These are phyloP conservation scores for Tenthredo distinguenda DNA, from an alignment of 2,888 invertebrate species.

Conservation along the genomic window DNA sequence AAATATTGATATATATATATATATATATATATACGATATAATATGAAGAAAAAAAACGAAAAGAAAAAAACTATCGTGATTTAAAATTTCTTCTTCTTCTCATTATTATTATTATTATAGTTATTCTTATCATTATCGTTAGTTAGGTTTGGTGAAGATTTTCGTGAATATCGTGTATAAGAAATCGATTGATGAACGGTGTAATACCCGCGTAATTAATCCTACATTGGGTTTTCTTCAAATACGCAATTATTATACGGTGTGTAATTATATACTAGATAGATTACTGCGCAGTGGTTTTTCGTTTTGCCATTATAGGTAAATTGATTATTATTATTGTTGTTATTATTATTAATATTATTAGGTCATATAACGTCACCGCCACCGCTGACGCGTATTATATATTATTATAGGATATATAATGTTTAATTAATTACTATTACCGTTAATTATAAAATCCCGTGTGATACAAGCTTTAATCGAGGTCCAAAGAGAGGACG, in stretches of 20 bases:
- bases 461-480: conserved; percentile 55
- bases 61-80: neutral
- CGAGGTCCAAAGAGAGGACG: conserved; percentile 45
- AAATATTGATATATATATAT: no score
- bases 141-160: neutral
- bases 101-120: conserved; percentile 3
- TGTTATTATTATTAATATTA: neutral
- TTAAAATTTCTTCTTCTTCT: neutral
- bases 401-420: conserved; percentile 52
- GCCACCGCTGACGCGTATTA: conserved; percentile 17
- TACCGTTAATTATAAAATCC: conserved; percentile 48
- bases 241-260: no score
- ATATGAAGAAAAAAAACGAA: neutral
- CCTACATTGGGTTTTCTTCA: neutral
- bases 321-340: neutral
- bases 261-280: no score
- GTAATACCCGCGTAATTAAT: neutral
- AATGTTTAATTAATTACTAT: conserved; percentile 7
- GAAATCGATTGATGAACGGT: neutral
- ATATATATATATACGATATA: neutral
- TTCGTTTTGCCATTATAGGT: neutral
- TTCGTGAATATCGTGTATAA: neutral
- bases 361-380: neutral
- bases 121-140: conserved; percentile 15
- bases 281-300: no score